Evolutionary conservation across 1,140 invertebrate genomes (phyloP).

Genomic region (Cydia fagiglandana): DNA sequence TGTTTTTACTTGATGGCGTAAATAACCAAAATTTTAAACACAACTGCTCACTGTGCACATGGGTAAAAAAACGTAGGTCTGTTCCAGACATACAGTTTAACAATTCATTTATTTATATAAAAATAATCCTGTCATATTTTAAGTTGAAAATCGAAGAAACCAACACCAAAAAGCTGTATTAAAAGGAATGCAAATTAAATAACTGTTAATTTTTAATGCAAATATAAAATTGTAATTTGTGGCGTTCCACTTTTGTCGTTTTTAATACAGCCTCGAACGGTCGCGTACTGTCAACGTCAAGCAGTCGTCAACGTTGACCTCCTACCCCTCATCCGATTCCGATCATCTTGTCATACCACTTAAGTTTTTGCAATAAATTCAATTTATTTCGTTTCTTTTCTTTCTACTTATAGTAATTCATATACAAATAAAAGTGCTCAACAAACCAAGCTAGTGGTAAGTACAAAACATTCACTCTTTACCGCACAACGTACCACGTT

Average conservation of each 20-base stretch:
- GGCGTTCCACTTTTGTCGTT: not conserved
- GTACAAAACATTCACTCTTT: slow-evolving; percentile 41
- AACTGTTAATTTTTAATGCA: not conserved
- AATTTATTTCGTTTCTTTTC: slow-evolving; percentile 69
- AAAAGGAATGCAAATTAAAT: not conserved
- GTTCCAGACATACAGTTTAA: not conserved
- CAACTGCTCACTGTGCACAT: too few relatives aligned
- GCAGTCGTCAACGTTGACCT: slow-evolving; percentile 42
- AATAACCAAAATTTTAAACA: too few relatives aligned
- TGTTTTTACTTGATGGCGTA: too few relatives aligned
- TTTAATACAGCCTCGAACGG: slow-evolving; percentile 9
- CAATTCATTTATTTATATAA: not conserved
- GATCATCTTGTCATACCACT: slow-evolving; percentile 67
- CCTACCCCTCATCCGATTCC: slow-evolving; percentile 53
- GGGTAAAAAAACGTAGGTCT: slow-evolving; percentile 24
- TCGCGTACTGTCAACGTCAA: slow-evolving; percentile 54
- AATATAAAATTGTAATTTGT: not conserved
- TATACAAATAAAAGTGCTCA: slow-evolving; percentile 45
- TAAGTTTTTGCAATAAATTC: slow-evolving; percentile 57
- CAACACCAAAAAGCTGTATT: not conserved
- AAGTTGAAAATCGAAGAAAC: not conserved
- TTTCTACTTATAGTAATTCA: slow-evolving; percentile 51
- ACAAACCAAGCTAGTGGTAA: slow-evolving; percentile 52
- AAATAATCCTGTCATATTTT: not conserved
- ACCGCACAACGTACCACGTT: slow-evolving; percentile 54